phyloP scores from a whole-genome alignment of 2,113 vertebrate genomes.

The Camelus dromedarius region DNA sequence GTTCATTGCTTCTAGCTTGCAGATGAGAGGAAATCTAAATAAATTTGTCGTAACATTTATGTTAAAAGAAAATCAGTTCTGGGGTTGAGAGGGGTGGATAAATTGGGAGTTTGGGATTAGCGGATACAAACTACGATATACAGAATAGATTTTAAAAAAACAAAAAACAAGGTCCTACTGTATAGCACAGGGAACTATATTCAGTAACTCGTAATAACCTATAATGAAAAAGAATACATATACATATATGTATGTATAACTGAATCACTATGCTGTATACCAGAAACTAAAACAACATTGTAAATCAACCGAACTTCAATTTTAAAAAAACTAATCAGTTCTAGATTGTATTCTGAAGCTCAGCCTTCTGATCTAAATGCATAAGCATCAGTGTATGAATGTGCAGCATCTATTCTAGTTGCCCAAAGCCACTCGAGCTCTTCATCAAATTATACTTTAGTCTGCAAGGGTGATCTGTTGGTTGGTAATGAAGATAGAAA shows the following conservation, averaged over 20 bases:
- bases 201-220: too few species aligned
- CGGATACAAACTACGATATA: too few species aligned
- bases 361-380: not conserved
- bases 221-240: too few species aligned
- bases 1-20: not conserved
- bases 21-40: slow-evolving; percentile 8
- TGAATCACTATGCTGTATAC: too few species aligned
- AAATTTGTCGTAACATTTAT: not conserved
- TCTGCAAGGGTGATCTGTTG: not conserved
- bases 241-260: too few species aligned
- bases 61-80: slow-evolving; percentile 1
- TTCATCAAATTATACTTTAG: not conserved
- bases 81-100: too few species aligned
- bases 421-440: not conserved
- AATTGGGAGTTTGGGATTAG: too few species aligned
- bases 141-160: too few species aligned
- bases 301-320: too few species aligned
- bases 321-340: not conserved
- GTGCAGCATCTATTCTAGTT: not conserved
- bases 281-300: too few species aligned
- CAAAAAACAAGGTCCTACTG: too few species aligned
- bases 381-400: not conserved
- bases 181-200: too few species aligned
- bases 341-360: not conserved
- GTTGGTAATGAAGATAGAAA: not conserved